These are phyloP conservation scores for Glareola pratincola DNA, from an alignment of 2,113 vertebrate species.

Conservation along the genomic window DNA sequence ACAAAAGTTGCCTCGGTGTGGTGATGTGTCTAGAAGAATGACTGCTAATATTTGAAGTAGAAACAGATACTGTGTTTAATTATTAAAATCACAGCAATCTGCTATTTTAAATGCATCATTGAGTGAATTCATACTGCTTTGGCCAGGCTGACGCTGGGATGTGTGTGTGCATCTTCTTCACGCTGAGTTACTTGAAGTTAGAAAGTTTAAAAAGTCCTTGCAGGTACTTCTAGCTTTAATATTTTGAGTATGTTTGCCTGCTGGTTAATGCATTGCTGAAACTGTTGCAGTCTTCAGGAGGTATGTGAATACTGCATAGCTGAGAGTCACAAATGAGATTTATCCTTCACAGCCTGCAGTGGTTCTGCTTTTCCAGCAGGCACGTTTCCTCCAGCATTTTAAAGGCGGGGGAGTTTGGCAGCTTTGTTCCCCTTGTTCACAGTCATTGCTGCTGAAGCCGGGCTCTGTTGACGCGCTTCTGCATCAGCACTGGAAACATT, in stretches of 20 bases:
- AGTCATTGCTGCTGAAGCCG: neutral
- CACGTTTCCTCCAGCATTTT: fast-evolving
- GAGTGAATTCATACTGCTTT: fast-evolving
- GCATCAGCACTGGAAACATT: neutral
- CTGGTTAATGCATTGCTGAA: fast-evolving
- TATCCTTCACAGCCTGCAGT: fast-evolving
- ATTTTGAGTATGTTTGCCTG: neutral
- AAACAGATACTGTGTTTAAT: neutral
- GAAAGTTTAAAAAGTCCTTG: neutral
- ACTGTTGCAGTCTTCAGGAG: neutral
- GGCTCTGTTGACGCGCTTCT: fast-evolving
- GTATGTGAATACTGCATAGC: fast-evolving
- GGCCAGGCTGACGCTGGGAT: neutral
- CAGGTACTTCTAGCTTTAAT: neutral
- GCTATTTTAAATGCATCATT: neutral
- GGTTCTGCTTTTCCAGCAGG: neutral
- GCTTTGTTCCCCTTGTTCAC: neutral
- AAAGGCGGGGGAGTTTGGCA: neutral
- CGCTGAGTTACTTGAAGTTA: neutral
- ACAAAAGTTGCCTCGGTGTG: neutral
- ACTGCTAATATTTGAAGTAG: neutral
- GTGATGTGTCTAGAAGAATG: neutral
- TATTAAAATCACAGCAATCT: neutral
- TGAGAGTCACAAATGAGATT: fast-evolving
- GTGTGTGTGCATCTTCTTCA: neutral